Conservation (phyloP, 2,888 invertebrate genomes). For the Gymnosoma rotundatum region DNA sequence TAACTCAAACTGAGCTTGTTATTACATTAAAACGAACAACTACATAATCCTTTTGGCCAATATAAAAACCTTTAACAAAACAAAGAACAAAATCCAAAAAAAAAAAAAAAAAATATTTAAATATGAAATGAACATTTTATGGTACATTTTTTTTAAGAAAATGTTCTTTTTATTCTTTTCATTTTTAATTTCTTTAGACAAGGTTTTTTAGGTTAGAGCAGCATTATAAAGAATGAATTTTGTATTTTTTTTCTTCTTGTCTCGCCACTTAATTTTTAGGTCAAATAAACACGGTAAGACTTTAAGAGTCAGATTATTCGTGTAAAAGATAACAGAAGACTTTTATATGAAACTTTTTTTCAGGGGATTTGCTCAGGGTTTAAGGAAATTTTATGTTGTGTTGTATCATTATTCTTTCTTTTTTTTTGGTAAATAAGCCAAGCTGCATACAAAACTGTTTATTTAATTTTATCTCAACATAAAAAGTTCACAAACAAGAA, state of each 20-base stretch:
- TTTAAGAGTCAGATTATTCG: conserved; percentile 9
- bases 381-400: background rate
- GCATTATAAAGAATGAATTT: conserved; percentile 25
- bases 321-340: background rate
- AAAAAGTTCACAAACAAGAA: too few species aligned
- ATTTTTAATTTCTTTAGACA: conserved; percentile 15
- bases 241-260: background rate
- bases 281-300: conserved; percentile 53
- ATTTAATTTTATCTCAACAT: too few species aligned
- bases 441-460: background rate
- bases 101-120: conserved; percentile 18
- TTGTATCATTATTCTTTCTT: background rate
- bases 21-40: conserved; percentile 42
- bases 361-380: background rate
- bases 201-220: background rate
- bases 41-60: conserved; percentile 53
- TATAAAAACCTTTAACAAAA: conserved; percentile 23
- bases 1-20: conserved; percentile 52
- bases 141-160: background rate
- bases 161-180: conserved; percentile 13
- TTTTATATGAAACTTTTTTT: background rate
- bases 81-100: background rate
- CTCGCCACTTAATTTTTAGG: conserved; percentile 53
- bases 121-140: conserved; percentile 47
- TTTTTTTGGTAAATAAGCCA: background rate